phyloP scores from a whole-genome alignment of 2,888 invertebrate genomes.

The Vanessa cardui region DNA sequence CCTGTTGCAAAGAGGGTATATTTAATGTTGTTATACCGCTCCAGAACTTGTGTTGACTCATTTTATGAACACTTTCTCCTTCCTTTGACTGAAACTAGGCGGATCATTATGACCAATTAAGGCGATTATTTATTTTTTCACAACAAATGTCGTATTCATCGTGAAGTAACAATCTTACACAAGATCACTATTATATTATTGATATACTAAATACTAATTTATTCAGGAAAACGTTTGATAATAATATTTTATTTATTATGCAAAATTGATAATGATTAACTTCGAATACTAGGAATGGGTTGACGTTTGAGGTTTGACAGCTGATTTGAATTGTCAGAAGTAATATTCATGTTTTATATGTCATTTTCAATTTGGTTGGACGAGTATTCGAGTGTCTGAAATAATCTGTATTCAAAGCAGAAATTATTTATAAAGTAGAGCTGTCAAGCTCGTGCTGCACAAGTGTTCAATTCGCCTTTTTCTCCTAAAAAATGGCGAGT shows the following conservation, averaged over 20 bases:
- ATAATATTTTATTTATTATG: conserved; percentile 10
- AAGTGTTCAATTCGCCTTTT: conserved; percentile 32
- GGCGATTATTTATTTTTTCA: conserved; percentile 19
- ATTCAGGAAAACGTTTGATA: conserved; percentile 7
- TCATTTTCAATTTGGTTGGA: not conserved
- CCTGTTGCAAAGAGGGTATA: conserved; percentile 61
- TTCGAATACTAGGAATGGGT: conserved; percentile 9
- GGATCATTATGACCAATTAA: conserved; percentile 39
- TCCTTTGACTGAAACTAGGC: conserved; percentile 38
- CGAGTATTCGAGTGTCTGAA: not conserved
- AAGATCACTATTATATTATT: not conserved
- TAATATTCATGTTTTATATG: not conserved
- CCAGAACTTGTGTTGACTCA: conserved; percentile 80
- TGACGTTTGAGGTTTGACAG: conserved; percentile 31
- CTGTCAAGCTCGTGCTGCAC: conserved; percentile 24
- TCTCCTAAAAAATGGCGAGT: conserved; percentile 83
- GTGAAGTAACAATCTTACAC: not conserved
- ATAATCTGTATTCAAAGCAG: conserved; percentile 9
- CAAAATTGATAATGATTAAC: conserved; percentile 16
- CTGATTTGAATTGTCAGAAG: conserved; percentile 18
- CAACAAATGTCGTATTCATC: not conserved
- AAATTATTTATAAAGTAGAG: conserved; percentile 15
- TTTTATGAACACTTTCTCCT: conserved; percentile 60
- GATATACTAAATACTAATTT: not conserved
- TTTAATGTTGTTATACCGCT: conserved; percentile 67